These are phyloP conservation scores for Pseudococcus jackbeardsleyi DNA, from an alignment of 2,888 invertebrate genomes.

Conservation along the genomic window DNA sequence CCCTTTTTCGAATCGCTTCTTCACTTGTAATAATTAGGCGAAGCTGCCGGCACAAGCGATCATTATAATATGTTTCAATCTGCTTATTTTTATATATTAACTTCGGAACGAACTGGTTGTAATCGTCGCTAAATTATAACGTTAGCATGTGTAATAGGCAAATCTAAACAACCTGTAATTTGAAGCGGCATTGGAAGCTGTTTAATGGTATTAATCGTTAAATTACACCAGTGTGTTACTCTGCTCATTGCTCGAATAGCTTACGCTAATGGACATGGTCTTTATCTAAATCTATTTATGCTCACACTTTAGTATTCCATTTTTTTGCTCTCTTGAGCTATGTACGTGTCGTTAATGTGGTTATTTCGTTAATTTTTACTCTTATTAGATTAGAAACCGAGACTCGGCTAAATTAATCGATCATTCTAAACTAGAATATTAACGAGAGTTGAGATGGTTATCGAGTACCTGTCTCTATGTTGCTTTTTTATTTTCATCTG, in stretches of 20 bases:
- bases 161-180: constrained; percentile 58
- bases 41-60: constrained; percentile 53
- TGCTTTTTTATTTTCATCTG: neutral
- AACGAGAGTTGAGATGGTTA: neutral
- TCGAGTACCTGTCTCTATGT: too few relatives aligned
- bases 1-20: constrained; percentile 43
- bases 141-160: constrained; percentile 58
- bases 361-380: constrained; percentile 11
- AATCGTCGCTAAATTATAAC: constrained; percentile 61
- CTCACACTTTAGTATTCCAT: constrained; percentile 20
- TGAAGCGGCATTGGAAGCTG: constrained; percentile 58
- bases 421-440: neutral
- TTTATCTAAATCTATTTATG: constrained; percentile 55
- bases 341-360: neutral
- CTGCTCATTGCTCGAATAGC: constrained; percentile 46
- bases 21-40: constrained; percentile 53
- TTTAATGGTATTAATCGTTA: constrained; percentile 60
- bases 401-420: neutral
- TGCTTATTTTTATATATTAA: constrained; percentile 55
- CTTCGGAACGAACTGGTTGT: constrained; percentile 57
- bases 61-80: constrained; percentile 37
- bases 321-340: neutral
- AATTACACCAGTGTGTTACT: constrained; percentile 53
- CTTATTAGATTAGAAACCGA: constrained; percentile 18
- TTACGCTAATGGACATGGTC: constrained; percentile 31